Base-by-base conservation (phyloP, 2,113 vertebrate species). In the Ctenomys sociabilis region DNA sequence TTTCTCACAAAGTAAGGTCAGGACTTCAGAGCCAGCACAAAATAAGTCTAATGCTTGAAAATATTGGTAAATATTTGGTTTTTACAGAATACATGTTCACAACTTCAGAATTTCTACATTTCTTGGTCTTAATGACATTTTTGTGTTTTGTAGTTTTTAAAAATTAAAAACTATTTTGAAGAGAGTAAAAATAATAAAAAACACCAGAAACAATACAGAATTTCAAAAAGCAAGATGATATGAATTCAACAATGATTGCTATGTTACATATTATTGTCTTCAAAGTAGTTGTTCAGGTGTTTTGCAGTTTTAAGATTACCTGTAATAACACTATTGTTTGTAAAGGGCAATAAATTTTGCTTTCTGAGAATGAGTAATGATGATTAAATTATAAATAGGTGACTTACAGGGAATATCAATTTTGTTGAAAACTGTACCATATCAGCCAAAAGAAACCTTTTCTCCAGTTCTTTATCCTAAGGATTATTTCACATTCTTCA, bases 1-100 rank as follows among this genome's bases (percentile, higher is more conserved):
- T 96, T 96, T 93, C 66, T 95, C 80, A 43, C 22, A 88, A 96
- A 88, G 22, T 84, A 88, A 77, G 73, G 30, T 93, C 75, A 94
- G n/a, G 73, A 85, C 88, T 90, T 96, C 43, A 95, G 59, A 93
- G n/a, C 32, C 43, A 88, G 70, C 28, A 28, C 85, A 92, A 88
- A 91, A 90, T 85, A 88, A 92, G 63, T 43, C 24, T 82, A 83
- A 96, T 95, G 54, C 59, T 95, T 97, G 26, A 86, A 97, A 95
- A 16, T 95, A 92, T 90, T 95, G 88, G 30, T 91, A 95, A 92
- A 43, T 63, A 91, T 92, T 97, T 97, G 35, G 90, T 4, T 85
- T 97, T 95, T 91, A 68, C 7, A 78, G 49, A 43, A 30, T 3
- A 85, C 57, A 57, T 75, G 84, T 87, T 30, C 30, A 84, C 64